Evolutionary conservation across 1,140 invertebrate species (phyloP).

Genomic region (Lithobius niger): DNA sequence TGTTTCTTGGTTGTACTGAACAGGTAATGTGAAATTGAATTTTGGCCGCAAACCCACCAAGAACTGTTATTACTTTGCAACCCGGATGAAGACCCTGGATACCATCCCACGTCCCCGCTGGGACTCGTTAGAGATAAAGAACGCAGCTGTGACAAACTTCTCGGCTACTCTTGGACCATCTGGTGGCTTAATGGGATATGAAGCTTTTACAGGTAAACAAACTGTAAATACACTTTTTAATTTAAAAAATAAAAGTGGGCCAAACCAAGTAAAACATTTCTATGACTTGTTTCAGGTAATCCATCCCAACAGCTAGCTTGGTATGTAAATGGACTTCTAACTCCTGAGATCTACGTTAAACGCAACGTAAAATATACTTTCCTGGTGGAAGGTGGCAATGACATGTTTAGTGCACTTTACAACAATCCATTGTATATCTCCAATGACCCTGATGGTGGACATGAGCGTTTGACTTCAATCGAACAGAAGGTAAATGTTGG

Average conservation of each 20-base stretch:
- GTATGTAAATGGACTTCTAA: slow-evolving; percentile 78
- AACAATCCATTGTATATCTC: slow-evolving; percentile 91
- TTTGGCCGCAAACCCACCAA: slow-evolving; percentile 39
- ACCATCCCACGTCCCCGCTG: slow-evolving; percentile 32
- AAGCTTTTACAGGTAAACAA: slow-evolving; percentile 50
- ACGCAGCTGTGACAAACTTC: slow-evolving; percentile 59
- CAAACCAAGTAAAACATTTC: background rate
- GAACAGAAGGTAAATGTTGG: slow-evolving; percentile 45
- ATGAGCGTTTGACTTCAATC: slow-evolving; percentile 53
- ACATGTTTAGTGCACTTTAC: slow-evolving; percentile 68
- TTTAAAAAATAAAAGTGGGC: background rate
- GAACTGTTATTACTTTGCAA: slow-evolving; percentile 28
- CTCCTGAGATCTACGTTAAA: slow-evolving; percentile 73
- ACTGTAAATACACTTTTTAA: background rate
- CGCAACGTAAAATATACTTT: slow-evolving; percentile 73
- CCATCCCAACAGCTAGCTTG: slow-evolving; percentile 38
- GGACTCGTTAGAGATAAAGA: slow-evolving; percentile 61
- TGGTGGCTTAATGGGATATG: slow-evolving; percentile 58
- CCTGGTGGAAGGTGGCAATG: slow-evolving; percentile 66
- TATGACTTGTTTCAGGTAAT: slow-evolving; percentile 16
- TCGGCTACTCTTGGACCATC: slow-evolving; percentile 64
- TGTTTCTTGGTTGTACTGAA: too few species aligned
- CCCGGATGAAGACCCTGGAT: slow-evolving; percentile 14
- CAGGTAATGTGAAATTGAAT: slow-evolving; percentile 44
- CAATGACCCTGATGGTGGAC: slow-evolving; percentile 67